Evolutionary conservation across 1,140 invertebrate genomes (phyloP).

Genomic region (Brachionus rubens): DNA sequence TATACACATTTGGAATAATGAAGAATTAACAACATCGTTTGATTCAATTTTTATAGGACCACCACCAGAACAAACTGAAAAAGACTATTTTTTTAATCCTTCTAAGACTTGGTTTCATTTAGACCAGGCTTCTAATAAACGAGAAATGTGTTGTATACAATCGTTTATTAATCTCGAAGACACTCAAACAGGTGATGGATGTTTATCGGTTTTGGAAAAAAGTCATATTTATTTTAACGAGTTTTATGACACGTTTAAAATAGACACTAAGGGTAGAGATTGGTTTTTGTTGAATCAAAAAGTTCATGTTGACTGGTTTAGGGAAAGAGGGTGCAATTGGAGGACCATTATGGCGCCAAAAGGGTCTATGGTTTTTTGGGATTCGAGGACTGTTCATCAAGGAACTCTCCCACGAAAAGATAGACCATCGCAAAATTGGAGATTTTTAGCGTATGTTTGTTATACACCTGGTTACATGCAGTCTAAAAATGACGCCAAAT

Average conservation of each 20-base stretch:
- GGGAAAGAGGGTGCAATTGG: constrained; percentile 17
- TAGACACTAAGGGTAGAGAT: constrained; percentile 9
- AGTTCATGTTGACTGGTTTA: constrained; percentile 41
- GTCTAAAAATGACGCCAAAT: constrained; percentile 3
- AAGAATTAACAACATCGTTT: constrained; percentile 38
- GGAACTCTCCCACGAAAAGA: constrained; percentile 3
- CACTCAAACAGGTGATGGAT: constrained; percentile 26
- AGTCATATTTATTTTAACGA: constrained; percentile 21
- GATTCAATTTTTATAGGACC: constrained; percentile 21
- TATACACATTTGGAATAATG: constrained; percentile 16
- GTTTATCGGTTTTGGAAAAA: constrained; percentile 37
- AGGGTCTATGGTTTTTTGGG: constrained; percentile 42
- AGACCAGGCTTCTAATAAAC: constrained; percentile 32
- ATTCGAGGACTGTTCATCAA: constrained; percentile 18
- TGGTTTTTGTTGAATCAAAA: constrained; percentile 18
- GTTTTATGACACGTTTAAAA: constrained; percentile 14
- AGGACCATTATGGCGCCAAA: constrained; percentile 31
- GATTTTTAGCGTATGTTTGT: constrained; percentile 33
- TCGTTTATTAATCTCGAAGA: constrained; percentile 32
- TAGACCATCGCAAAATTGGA: not conserved
- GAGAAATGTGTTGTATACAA: constrained; percentile 24
- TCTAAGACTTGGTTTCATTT: constrained; percentile 29
- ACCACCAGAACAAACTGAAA: not conserved
- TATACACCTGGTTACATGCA: constrained; percentile 8
- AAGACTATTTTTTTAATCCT: not conserved